Conservation (phyloP, 2,888 invertebrate genomes). For the Margaritifera margaritifera region DNA sequence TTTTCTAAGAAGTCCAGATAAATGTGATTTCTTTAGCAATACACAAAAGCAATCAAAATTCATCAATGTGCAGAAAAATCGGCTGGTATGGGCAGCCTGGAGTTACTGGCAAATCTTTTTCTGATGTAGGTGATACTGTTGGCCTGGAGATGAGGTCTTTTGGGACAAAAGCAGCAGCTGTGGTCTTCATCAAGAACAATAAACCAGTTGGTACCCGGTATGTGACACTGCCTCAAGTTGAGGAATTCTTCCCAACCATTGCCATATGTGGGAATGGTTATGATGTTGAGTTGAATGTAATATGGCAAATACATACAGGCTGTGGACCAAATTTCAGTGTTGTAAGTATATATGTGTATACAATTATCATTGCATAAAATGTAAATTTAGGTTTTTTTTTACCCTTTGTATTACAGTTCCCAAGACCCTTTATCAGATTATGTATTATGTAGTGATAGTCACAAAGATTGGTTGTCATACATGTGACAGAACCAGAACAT, state of each 20-base stretch:
- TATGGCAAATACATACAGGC: conserved; percentile 62
- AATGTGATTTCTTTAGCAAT: too few species aligned
- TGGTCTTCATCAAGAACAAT: conserved; percentile 62
- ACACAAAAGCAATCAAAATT: too few species aligned
- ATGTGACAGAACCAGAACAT: too few species aligned
- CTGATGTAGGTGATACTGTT: conserved; percentile 57
- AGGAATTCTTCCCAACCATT: conserved; percentile 62
- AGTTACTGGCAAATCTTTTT: not conserved
- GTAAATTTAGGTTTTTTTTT: too few species aligned
- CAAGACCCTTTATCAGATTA: too few species aligned
- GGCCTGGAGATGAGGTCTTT: conserved; percentile 58
- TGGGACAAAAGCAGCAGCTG: conserved; percentile 53
- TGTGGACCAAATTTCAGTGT: conserved; percentile 47
- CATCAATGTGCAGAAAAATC: too few species aligned
- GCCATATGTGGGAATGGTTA: conserved; percentile 64
- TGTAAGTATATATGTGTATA: conserved; percentile 41
- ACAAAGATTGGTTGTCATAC: too few species aligned
- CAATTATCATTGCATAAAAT: too few species aligned
- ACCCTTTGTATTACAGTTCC: too few species aligned
- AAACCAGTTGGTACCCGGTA: conserved; percentile 62
- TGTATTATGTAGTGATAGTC: too few species aligned
- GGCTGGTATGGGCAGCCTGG: too few species aligned
- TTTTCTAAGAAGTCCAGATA: too few species aligned
- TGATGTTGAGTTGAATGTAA: conserved; percentile 61
- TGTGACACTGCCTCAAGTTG: conserved; percentile 44